A percentile compares a stretch with the other conserved stretches of the same genome.
Conservation (phyloP, 2,797 vertebrate genomes). For the Spatula versicolor region DNA sequence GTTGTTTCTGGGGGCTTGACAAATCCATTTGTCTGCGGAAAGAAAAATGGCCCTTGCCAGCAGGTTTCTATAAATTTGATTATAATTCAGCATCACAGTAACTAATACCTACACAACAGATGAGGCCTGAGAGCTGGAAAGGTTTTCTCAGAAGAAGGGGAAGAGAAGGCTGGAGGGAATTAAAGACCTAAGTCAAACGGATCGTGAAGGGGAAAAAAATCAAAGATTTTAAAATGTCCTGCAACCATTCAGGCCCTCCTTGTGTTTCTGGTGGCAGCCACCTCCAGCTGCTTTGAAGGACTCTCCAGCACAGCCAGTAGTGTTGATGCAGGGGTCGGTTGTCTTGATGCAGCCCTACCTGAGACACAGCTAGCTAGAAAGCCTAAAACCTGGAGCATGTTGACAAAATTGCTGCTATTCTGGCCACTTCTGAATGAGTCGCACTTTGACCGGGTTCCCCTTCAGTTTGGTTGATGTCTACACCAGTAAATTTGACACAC, state of each 20-base stretch:
- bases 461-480: background rate
- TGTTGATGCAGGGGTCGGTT: no score
- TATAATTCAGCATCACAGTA: slow-evolving; percentile 44
- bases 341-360: background rate
- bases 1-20: slow-evolving; percentile 48
- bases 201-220: background rate
- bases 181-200: background rate
- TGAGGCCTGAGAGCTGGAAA: background rate
- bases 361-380: background rate
- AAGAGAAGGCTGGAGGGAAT: background rate
- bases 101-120: slow-evolving; percentile 13
- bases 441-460: background rate
- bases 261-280: background rate
- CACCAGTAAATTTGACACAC: background rate
- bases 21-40: slow-evolving; percentile 48
- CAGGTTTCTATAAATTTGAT: slow-evolving; percentile 43
- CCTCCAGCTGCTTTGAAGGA: background rate
- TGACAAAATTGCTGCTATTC: background rate
- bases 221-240: background rate
- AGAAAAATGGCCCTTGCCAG: slow-evolving; percentile 47
- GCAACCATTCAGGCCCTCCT: background rate
- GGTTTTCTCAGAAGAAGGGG: background rate
- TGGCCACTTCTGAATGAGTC: background rate
- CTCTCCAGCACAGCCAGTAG: background rate
- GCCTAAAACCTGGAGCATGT: background rate